phyloP scores from a whole-genome alignment of 2,113 vertebrate species.

The Fukomys damarensis region DNA sequence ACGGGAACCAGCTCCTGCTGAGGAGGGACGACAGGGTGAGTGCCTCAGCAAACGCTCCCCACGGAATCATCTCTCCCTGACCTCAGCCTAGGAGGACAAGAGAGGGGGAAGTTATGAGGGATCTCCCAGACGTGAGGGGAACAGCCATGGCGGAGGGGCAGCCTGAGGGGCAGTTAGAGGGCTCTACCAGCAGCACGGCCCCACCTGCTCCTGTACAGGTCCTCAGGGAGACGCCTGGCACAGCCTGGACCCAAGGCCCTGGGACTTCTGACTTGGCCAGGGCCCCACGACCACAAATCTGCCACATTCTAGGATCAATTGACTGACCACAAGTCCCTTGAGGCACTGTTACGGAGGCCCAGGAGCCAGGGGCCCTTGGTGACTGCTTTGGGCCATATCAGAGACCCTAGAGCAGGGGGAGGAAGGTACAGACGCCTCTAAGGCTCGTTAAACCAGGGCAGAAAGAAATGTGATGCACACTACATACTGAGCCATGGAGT shows the following conservation, averaged over 20 bases:
- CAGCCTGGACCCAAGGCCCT: not conserved
- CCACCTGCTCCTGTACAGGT: not conserved
- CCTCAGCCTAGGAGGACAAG: not conserved
- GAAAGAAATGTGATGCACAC: not conserved
- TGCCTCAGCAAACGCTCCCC: not conserved
- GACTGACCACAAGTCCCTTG: not conserved
- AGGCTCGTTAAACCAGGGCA: not conserved
- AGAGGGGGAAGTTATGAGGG: accelerated
- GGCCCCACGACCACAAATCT: accelerated
- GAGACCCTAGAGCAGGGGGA: too few species aligned
- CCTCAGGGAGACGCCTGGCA: not conserved
- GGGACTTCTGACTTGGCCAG: not conserved
- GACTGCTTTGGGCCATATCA: not conserved
- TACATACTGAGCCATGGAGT: not conserved
- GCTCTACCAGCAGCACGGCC: not conserved
- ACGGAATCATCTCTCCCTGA: not conserved
- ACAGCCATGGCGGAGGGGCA: accelerated
- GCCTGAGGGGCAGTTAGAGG: not conserved
- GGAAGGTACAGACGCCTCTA: too few species aligned
- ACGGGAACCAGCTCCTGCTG: not conserved
- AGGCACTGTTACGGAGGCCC: not conserved
- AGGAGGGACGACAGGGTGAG: too few species aligned
- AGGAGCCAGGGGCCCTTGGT: not conserved
- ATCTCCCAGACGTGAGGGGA: not conserved
- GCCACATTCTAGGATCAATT: too few species aligned